Conservation (phyloP, 2,797 vertebrate genomes). For the Etheostoma perlongum region DNA sequence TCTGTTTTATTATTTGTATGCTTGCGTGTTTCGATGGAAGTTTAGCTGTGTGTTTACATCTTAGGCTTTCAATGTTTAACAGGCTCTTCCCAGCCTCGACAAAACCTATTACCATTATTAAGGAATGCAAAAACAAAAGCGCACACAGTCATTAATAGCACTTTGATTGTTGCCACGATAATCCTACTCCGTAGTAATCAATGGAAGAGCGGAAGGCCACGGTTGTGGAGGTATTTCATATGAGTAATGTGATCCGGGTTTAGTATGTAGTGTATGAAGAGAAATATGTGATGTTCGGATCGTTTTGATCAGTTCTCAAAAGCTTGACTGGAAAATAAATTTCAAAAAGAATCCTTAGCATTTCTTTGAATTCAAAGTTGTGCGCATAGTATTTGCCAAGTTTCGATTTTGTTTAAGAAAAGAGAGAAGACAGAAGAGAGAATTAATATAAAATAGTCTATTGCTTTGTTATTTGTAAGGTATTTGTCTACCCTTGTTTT, state of each 20-base stretch:
- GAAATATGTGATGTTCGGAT: slow-evolving; percentile 54
- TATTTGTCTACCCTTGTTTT: slow-evolving; percentile 7
- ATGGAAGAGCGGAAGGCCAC: slow-evolving; percentile 57
- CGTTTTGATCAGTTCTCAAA: slow-evolving; percentile 17
- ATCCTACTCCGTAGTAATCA: slow-evolving; percentile 44
- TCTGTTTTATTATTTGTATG: slow-evolving; percentile 28
- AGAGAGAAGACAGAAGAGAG: not conserved
- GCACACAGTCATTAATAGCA: slow-evolving; percentile 18
- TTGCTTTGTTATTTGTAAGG: not conserved
- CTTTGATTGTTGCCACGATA: slow-evolving; percentile 52
- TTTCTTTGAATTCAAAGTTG: slow-evolving; percentile 20
- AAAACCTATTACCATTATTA: slow-evolving; percentile 26
- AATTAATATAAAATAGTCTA: slow-evolving; percentile 5
- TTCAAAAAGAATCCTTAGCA: not conserved
- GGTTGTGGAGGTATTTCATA: slow-evolving; percentile 67
- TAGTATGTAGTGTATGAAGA: slow-evolving; percentile 33
- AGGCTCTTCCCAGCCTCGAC: slow-evolving; percentile 13
- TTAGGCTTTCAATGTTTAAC: slow-evolving; percentile 17
- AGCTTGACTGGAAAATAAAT: not conserved
- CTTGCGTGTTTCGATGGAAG: slow-evolving; percentile 8
- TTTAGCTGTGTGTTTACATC: slow-evolving; percentile 35
- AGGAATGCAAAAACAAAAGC: slow-evolving; percentile 28
- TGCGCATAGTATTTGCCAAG: slow-evolving; percentile 2
- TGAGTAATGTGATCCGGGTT: slow-evolving; percentile 61
- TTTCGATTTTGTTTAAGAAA: slow-evolving; percentile 3